phyloP scores from a whole-genome alignment of 2,888 invertebrate species.

The Nemotelus pantherinus region DNA sequence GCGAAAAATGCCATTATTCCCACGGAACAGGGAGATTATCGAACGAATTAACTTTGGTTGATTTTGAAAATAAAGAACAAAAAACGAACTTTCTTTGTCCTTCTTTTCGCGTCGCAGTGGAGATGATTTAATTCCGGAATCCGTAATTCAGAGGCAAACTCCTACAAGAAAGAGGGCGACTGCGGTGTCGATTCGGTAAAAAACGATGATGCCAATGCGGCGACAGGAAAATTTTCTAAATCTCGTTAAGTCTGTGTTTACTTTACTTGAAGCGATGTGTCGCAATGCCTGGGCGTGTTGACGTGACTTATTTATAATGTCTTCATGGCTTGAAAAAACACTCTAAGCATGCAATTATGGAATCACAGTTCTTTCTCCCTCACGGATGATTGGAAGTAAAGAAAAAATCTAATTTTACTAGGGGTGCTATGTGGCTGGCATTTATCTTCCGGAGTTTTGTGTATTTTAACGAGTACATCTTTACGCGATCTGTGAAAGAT shows the following conservation, averaged over 20 bases:
- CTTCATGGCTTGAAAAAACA: background rate
- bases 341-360: too few relatives aligned
- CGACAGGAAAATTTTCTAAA: slow-evolving; percentile 32
- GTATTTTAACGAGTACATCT: background rate
- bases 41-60: slow-evolving; percentile 46
- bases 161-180: background rate
- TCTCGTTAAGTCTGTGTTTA: slow-evolving; percentile 48
- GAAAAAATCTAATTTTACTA: background rate
- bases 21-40: slow-evolving; percentile 40
- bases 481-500: background rate
- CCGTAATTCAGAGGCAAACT: background rate
- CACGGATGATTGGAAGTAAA: background rate
- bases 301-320: slow-evolving; percentile 48
- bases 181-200: too few relatives aligned
- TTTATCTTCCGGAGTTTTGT: background rate
- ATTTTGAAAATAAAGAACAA: slow-evolving; percentile 40
- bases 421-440: background rate
- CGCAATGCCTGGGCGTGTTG: slow-evolving; percentile 17
- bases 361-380: too few relatives aligned
- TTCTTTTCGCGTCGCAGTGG: background rate
- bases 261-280: slow-evolving; percentile 40
- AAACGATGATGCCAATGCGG: background rate
- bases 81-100: background rate
- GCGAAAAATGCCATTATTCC: slow-evolving; percentile 27
- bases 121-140: background rate